phyloP scores from a whole-genome alignment of 1,140 invertebrate genomes.

The Maconellicoccus hirsutus region DNA sequence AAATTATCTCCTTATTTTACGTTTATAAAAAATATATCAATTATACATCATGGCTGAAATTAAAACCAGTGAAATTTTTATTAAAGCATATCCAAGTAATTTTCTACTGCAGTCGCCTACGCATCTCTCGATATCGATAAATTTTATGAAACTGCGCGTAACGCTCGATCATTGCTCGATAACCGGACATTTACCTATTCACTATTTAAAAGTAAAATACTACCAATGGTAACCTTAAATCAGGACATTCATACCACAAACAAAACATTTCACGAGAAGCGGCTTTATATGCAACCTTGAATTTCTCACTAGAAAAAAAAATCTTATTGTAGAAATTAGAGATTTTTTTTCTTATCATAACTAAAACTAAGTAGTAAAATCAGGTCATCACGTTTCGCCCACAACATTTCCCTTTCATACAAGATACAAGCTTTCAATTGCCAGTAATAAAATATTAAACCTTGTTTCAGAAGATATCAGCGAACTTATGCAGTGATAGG shows the following conservation, averaged over 20 bases:
- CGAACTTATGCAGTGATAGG: too few species aligned
- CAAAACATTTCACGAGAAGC: neutral
- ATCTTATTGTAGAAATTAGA: neutral
- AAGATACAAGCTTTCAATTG: neutral
- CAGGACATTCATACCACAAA: neutral
- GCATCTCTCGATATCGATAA: too few species aligned
- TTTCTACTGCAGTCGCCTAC: too few species aligned
- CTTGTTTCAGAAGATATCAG: too few species aligned
- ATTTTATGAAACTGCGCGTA: neutral
- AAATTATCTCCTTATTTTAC: too few species aligned
- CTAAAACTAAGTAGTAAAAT: neutral
- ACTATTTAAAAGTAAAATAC: neutral
- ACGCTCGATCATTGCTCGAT: neutral
- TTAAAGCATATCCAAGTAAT: too few species aligned
- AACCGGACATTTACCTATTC: neutral
- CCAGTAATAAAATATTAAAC: too few species aligned
- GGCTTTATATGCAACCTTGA: neutral
- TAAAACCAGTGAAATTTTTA: too few species aligned
- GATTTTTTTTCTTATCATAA: neutral
- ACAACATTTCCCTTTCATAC: neutral
- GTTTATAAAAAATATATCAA: neutral
- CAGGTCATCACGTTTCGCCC: constrained; percentile 1
- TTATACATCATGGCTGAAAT: too few species aligned
- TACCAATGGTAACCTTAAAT: neutral
- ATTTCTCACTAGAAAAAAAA: neutral